Percentiles rank a stretch among this genome's conserved stretches.
These are phyloP conservation scores for Lamellibrachia columna DNA, from an alignment of 2,888 invertebrate genomes.

Conservation along the genomic window DNA sequence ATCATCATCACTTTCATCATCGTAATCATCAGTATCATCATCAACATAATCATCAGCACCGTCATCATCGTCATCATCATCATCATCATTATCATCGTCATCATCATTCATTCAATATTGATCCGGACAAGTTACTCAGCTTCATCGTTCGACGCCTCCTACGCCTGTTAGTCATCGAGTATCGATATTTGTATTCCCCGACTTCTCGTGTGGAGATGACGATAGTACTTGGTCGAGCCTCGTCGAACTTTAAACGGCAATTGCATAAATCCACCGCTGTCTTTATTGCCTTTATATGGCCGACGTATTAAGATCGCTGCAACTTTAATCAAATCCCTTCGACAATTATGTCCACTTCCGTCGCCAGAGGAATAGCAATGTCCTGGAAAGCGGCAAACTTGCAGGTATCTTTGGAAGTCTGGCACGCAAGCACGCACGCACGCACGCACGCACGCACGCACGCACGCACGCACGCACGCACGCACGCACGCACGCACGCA, in stretches of 20 bases:
- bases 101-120: slow-evolving; percentile 18
- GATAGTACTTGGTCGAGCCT: neutral
- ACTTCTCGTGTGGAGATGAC: neutral
- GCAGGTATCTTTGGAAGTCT: neutral
- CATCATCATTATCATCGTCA: slow-evolving; percentile 28
- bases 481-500: neutral
- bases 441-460: neutral
- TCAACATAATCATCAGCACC: neutral
- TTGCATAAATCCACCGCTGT: slow-evolving; percentile 11
- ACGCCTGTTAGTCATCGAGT: neutral
- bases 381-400: neutral
- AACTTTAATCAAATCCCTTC: slow-evolving; percentile 8
- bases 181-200: neutral
- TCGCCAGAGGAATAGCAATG: neutral
- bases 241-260: slow-evolving; percentile 1
- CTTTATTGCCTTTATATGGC: neutral
- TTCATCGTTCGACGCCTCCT: neutral
- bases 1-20: slow-evolving; percentile 18
- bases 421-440: neutral
- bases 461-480: neutral
- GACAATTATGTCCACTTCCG: neutral
- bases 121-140: neutral
- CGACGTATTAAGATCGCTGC: neutral
- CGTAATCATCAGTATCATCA: too few species aligned
- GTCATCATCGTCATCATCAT: slow-evolving; percentile 29